A percentile compares a stretch with the other conserved stretches of the same genome.
phyloP scores from a whole-genome alignment of 1,140 invertebrate species.

The Amyelois transitella region DNA sequence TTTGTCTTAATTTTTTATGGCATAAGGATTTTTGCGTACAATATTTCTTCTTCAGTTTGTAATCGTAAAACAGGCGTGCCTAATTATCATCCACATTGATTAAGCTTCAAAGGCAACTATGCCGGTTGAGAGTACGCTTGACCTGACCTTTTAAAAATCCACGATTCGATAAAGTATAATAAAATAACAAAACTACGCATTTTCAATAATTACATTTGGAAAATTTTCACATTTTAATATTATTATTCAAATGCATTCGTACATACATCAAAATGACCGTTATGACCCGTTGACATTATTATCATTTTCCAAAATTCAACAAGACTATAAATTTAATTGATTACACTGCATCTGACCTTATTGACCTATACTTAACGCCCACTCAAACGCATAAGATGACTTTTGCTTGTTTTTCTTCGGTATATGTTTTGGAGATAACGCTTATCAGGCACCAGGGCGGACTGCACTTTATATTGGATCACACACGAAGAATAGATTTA shows the following conservation, averaged over 20 bases:
- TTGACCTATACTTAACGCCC: not conserved
- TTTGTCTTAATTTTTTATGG: no score
- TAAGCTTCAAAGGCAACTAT: no score
- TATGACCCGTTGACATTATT: not conserved
- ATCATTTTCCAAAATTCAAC: not conserved
- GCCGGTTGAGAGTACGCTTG: no score
- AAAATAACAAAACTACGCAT: no score
- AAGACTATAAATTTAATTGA: not conserved
- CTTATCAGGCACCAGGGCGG: not conserved
- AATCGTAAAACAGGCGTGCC: no score
- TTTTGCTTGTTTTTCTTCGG: not conserved
- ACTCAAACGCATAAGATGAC: not conserved
- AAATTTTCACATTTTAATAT: not conserved
- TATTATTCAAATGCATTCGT: not conserved
- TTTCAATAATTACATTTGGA: no score
- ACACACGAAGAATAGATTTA: slow-evolving; percentile 1
- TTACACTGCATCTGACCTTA: not conserved
- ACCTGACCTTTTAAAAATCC: no score
- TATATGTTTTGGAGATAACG: not conserved
- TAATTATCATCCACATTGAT: no score
- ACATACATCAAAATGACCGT: not conserved
- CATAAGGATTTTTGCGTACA: no score
- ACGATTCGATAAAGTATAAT: no score
- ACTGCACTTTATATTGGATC: not conserved
- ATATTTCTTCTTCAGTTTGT: no score